phyloP scores from a whole-genome alignment of 30 jellyfish, hydroid and myxozoan species.

The Aurelia sp. region DNA sequence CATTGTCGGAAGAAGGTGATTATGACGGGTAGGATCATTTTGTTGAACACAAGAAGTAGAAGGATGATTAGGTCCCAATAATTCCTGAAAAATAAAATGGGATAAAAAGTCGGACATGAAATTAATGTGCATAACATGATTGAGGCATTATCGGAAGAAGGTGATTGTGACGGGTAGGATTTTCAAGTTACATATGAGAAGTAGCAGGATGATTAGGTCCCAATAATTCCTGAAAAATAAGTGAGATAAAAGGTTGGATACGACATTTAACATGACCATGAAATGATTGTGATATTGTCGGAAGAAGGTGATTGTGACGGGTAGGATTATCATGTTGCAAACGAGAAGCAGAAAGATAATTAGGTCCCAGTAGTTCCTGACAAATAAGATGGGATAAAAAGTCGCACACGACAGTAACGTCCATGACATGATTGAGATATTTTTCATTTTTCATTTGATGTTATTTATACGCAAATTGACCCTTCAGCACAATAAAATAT shows the following conservation, averaged over 20 bases:
- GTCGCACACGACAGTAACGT: slow-evolving; percentile 76
- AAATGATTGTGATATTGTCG: too few species aligned
- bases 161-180: slow-evolving; percentile 88
- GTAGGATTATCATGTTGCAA: neutral
- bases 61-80: slow-evolving; percentile 91
- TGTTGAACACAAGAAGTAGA: slow-evolving; percentile 58
- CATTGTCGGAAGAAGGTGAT: too few species aligned
- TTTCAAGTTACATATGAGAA: slow-evolving; percentile 80
- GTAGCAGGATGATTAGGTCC: slow-evolving; percentile 82
- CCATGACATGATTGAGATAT: neutral
- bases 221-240: slow-evolving; percentile 86
- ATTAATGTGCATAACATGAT: slow-evolving; percentile 47
- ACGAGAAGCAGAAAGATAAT: slow-evolving; percentile 77
- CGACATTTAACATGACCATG: too few species aligned
- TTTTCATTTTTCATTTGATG: too few species aligned
- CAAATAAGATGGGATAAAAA: neutral
- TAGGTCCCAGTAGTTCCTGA: slow-evolving; percentile 94
- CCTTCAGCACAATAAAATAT: too few species aligned
- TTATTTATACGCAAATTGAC: too few species aligned
- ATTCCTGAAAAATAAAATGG: slow-evolving; percentile 67
- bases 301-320: too few species aligned
- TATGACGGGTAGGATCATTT: too few species aligned
- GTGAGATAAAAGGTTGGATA: too few species aligned
- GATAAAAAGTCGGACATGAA: slow-evolving; percentile 63
- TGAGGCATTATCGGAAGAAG: slow-evolving; percentile 70